phyloP scores from a whole-genome alignment of 2,113 vertebrate genomes.

The Acinonyx jubatus region DNA sequence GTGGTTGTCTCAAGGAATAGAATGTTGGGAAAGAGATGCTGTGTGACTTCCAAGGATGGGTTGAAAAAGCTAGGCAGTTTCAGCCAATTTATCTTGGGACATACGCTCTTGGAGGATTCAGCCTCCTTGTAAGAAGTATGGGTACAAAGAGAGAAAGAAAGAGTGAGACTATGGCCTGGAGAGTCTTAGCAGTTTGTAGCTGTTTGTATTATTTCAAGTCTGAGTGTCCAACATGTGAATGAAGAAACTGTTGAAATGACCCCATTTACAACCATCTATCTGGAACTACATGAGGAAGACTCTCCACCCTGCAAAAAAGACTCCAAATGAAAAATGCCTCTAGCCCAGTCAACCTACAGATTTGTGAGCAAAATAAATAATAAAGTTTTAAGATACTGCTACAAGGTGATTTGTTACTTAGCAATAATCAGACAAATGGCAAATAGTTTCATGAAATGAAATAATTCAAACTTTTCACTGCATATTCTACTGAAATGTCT shows the following conservation, averaged over 20 bases:
- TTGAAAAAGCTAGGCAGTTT: background rate
- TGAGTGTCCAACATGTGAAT: background rate
- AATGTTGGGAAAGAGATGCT: background rate
- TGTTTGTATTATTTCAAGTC: background rate
- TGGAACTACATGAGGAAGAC: background rate
- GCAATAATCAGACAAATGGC: background rate
- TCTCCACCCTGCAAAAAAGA: background rate
- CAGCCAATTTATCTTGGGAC: background rate
- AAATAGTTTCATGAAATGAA: background rate
- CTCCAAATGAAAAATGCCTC: background rate
- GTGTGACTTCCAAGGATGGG: background rate
- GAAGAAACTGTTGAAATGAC: background rate
- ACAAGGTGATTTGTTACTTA: background rate
- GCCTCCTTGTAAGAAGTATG: background rate
- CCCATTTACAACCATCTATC: no score
- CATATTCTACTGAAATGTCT: background rate
- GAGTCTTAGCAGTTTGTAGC: background rate
- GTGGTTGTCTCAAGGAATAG: background rate
- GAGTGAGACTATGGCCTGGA: background rate
- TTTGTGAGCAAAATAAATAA: background rate
- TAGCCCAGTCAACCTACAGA: background rate
- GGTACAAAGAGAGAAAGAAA: fast-evolving
- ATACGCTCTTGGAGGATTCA: background rate
- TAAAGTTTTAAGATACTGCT: background rate
- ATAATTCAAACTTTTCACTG: background rate